Percentiles rank a stretch among this genome's conserved stretches.
These are phyloP conservation scores for Steinernema feltiae DNA, from an alignment of 1,140 invertebrate genomes.

Conservation along the genomic window DNA sequence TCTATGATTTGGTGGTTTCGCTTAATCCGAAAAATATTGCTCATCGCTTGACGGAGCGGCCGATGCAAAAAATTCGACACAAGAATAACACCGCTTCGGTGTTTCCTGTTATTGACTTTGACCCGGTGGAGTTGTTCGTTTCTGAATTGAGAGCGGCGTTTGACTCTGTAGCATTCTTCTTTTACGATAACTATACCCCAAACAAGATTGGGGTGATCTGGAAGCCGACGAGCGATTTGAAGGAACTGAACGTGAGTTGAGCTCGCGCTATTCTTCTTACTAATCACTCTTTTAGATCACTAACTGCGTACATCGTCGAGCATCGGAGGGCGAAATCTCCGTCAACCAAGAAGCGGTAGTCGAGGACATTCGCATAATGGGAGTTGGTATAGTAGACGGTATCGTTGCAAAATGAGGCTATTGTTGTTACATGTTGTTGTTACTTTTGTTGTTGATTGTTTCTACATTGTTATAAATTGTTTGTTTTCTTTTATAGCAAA, in stretches of 20 bases:
- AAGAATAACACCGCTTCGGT: slow-evolving; percentile 34
- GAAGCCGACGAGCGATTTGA: neutral
- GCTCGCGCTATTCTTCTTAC: neutral
- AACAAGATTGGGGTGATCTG: neutral
- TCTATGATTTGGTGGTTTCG: slow-evolving; percentile 16
- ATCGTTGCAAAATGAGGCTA: neutral
- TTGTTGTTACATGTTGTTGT: neutral
- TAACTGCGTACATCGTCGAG: neutral
- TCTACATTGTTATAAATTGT: neutral
- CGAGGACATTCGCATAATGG: neutral
- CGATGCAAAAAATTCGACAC: neutral
- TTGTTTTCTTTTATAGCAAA: too few species aligned
- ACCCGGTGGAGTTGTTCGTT: slow-evolving; percentile 71
- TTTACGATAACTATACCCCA: slow-evolving; percentile 67
- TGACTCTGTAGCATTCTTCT: slow-evolving; percentile 69
- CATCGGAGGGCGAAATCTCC: neutral
- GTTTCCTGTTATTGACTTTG: slow-evolving; percentile 69
- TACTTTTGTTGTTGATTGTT: neutral
- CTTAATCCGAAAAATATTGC: neutral
- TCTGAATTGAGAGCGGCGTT: slow-evolving; percentile 68
- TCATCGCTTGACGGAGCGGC: neutral
- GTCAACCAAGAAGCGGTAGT: neutral
- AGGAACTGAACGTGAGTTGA: neutral
- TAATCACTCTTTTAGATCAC: slow-evolving; percentile 7
- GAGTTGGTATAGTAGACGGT: neutral